Base-by-base conservation (phyloP, 2,888 invertebrate species). In the Pristionchus exspectatus region DNA sequence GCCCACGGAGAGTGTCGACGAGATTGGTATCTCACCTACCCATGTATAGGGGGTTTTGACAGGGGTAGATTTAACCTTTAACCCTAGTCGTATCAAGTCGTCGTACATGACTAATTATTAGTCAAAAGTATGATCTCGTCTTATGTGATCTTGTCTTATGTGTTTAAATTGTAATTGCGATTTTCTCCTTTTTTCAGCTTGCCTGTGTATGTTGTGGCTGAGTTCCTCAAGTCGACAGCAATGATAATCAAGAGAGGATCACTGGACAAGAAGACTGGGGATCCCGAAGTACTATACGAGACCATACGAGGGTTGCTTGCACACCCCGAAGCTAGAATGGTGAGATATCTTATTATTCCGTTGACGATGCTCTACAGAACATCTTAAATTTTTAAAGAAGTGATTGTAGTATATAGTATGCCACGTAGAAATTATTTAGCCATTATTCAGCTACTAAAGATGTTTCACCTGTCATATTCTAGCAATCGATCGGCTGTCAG, bases 211-310 rank as follows among this genome's bases (percentile, higher is more conserved):
- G 93, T 94, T 18, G 88, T 91, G 30, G 90, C 93, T 27, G 93
- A 93, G 88, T 94, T 95, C 95, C 96, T 95, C 33, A 95, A 97
- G 96, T 97, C 97, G 85, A 97, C 98, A 93, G 97, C 97, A 21
- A 97, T 98, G 90, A 97, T 98, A 95, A 96, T 98, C 30, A 98
- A 98, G 96, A 96, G 97, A 94, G 97, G 97, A 24, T 97, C 97
- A 94, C 96, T 97, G 69, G 97, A 97, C 93, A 88, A 90, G 27
- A 93, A 93, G 90, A 92, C 92, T 4, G 97, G 97, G 95, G 96
- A 96, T 90, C 96, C 96, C 89, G 97, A 97, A 95, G 93, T 94
- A 59, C 92, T 96, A 24, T 95, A 95, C 91, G 93, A 94, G 44
- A 95, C 95, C 90, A 96, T 98, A 90, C 97, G 97, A 94, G 96